Base-by-base conservation (phyloP, 2,888 invertebrate species). In the Xylocampa areola region DNA sequence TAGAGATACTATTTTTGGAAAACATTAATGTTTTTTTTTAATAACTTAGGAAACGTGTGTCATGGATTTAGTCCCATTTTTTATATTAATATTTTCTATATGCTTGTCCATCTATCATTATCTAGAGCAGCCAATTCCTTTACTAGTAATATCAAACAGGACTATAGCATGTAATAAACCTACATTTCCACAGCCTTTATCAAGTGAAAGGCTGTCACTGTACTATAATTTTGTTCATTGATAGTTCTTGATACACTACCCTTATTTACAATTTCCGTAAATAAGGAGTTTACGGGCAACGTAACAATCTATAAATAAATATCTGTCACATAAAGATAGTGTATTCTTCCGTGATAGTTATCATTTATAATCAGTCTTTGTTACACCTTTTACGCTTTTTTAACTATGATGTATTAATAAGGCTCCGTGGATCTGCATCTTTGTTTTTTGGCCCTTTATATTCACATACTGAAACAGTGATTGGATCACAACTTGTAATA, bases 141-240 rank as follows among this genome's bases (percentile, higher is more conserved):
- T 41, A 36, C 14, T 17, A 35, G 17, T 14, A 29, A 13, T n/a
- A 59, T 65, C 25, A 47, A 58, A 21, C 17, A 25, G 32, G 49
- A n/a, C n/a, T 49, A 59, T 37, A 49, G 30, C 44, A 35, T 25
- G 50, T 61, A 33, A 33, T 63, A 68, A 68, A 62, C 21, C 41
- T 41, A 41, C 30, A 62, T 61, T 68, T 61, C 44, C 5, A 36
- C 19, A 51, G 6, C n/a, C 2, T 19, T n/a, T 51, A 32, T 45
- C 27, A 11, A 68, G 64, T 69, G 64, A 64, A 64, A 64, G 69
- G 53, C 47, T 68, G 47, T 52, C 45, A 37, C 37, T 43, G 10
- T n/a, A 48, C 59, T 35, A 55, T 60, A 52, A 49, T 52, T 19
- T 32, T 44, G 14, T 32, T 27, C 35, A 33, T 33, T 41, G 55